Evolutionary conservation across 2,113 vertebrate species (phyloP).

Genomic region (Apteryx owenii): DNA sequence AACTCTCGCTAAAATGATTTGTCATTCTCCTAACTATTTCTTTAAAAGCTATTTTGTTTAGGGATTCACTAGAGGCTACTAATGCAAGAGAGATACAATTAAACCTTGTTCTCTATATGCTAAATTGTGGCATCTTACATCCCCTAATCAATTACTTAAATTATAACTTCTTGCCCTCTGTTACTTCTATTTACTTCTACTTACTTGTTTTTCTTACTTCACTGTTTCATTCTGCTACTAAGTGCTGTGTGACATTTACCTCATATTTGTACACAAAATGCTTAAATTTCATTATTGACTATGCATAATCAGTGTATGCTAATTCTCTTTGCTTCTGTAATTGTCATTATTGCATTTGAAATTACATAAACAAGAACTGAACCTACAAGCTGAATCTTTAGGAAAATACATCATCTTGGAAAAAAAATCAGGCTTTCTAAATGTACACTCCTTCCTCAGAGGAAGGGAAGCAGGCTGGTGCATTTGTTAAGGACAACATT

Average conservation of each 20-base stretch:
- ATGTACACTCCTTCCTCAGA: not conserved
- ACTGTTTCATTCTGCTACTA: not conserved
- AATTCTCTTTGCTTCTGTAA: slow-evolving; percentile 14
- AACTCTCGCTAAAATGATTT: not conserved
- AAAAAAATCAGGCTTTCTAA: not conserved
- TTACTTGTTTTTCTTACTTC: not conserved
- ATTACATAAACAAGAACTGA: not conserved
- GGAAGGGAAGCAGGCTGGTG: not conserved
- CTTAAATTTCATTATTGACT: slow-evolving; percentile 25
- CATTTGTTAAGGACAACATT: slow-evolving; percentile 27
- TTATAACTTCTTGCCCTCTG: not conserved
- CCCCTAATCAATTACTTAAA: slow-evolving; percentile 12
- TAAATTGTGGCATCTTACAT: not conserved
- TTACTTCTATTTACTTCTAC: not conserved
- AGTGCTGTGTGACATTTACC: slow-evolving; percentile 3
- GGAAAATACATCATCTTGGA: not conserved
- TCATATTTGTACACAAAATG: not conserved
- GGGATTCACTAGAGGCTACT: not conserved
- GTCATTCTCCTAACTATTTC: not conserved
- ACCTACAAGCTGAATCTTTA: not conserved
- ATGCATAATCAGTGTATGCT: not conserved
- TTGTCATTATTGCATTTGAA: slow-evolving; percentile 10
- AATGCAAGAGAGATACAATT: not conserved
- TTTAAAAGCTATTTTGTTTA: not conserved
- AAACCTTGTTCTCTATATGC: not conserved